Conservation (phyloP, 2,888 invertebrate genomes). For the Carabus problematicus region DNA sequence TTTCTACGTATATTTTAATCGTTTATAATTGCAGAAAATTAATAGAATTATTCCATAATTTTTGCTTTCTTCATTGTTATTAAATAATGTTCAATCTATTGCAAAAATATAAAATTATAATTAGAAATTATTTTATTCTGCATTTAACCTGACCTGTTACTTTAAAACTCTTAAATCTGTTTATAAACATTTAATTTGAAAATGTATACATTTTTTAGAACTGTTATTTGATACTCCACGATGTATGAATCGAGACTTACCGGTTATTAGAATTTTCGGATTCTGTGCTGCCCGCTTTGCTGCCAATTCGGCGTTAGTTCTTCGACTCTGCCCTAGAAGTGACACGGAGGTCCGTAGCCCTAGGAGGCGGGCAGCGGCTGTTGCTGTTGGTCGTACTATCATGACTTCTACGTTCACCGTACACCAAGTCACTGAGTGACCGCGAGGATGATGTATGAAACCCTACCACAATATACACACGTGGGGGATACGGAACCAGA, state of each 20-base stretch:
- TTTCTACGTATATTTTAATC: too few relatives aligned
- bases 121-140: too few relatives aligned
- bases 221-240: background rate
- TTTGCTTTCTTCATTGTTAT: too few relatives aligned
- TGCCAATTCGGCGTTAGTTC: constrained; percentile 27
- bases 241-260: constrained; percentile 22
- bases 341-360: background rate
- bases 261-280: constrained; percentile 40
- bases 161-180: too few relatives aligned
- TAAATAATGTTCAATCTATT: too few relatives aligned
- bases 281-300: constrained; percentile 37
- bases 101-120: too few relatives aligned
- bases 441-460: background rate
- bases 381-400: constrained; percentile 19
- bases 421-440: constrained; percentile 28
- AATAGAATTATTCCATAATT: too few relatives aligned
- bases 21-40: too few relatives aligned
- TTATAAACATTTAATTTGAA: background rate
- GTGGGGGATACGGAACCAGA: too few relatives aligned
- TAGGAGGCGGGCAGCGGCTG: background rate
- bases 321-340: background rate
- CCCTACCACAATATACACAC: too few relatives aligned
- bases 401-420: constrained; percentile 17
- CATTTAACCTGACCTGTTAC: too few relatives aligned
- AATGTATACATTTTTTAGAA: background rate